Conservation (phyloP, 2,113 vertebrate species). For the Taurulus bubalis region DNA sequence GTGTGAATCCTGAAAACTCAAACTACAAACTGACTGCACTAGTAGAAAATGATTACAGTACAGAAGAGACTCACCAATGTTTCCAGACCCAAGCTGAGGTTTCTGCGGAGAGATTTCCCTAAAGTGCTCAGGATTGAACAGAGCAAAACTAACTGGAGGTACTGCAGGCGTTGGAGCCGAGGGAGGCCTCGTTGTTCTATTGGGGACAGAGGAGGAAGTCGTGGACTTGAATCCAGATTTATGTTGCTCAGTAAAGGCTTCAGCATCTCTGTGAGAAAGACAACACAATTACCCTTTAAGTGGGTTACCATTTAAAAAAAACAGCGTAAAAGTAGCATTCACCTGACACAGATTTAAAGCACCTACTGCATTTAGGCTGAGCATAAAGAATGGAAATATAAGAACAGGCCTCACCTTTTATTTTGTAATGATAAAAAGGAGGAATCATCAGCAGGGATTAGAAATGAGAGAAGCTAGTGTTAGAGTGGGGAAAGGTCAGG, state of each 20-base stretch:
- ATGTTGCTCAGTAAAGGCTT: conserved; percentile 24
- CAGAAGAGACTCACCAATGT: conserved; percentile 52
- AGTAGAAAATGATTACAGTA: not conserved
- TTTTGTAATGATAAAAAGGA: conserved; percentile 35
- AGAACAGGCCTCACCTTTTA: conserved; percentile 65
- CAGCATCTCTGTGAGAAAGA: conserved; percentile 52
- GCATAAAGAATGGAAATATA: not conserved
- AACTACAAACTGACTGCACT: not conserved
- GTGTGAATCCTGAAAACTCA: not conserved
- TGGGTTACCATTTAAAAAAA: not conserved
- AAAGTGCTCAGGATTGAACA: conserved; percentile 14
- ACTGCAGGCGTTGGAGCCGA: not conserved
- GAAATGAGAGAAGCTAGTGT: conserved; percentile 50
- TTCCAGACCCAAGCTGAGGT: conserved; percentile 30
- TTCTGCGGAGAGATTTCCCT: conserved; percentile 43
- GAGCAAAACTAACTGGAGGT: conserved; percentile 28
- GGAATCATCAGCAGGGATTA: conserved; percentile 46
- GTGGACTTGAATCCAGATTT: conserved; percentile 25
- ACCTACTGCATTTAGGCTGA: not conserved
- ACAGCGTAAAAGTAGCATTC: not conserved
- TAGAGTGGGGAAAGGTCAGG: conserved; percentile 58
- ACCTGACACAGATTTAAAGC: not conserved
- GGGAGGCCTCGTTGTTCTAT: conserved; percentile 22
- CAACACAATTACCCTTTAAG: not conserved
- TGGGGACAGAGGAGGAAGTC: conserved; percentile 16